A percentile compares a stretch with the other conserved stretches of the same genome.
These are phyloP conservation scores for Panulirus ornatus DNA, from an alignment of 1,140 invertebrate genomes.

Conservation along the genomic window DNA sequence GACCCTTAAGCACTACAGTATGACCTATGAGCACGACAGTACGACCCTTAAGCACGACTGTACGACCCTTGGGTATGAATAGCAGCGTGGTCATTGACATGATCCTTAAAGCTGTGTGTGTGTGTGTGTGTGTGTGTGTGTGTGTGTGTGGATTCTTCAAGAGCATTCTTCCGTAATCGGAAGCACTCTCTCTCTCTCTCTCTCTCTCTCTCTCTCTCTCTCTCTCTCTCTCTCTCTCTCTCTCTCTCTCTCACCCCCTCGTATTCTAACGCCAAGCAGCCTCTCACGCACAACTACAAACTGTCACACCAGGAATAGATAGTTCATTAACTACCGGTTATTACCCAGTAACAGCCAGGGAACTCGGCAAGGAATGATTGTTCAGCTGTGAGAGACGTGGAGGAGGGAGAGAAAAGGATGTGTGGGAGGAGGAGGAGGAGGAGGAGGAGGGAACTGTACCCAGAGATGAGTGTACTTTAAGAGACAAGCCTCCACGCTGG, in stretches of 20 bases:
- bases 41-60: too few relatives aligned
- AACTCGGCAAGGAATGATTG: slow-evolving; percentile 1
- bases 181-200: slow-evolving; percentile 20
- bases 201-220: slow-evolving; percentile 13
- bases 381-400: slow-evolving; percentile 22
- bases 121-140: too few relatives aligned
- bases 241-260: slow-evolving; percentile 1
- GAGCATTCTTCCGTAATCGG: too few relatives aligned
- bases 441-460: slow-evolving; percentile 38
- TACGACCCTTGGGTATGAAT: too few relatives aligned
- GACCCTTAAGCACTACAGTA: too few relatives aligned
- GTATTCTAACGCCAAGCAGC: not conserved
- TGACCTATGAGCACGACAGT: too few relatives aligned
- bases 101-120: too few relatives aligned
- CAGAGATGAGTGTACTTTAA: slow-evolving; percentile 21
- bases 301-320: slow-evolving; percentile 9
- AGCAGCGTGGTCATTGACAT: too few relatives aligned
- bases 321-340: slow-evolving; percentile 38
- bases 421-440: too few relatives aligned
- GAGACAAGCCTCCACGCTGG: not conserved
- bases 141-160: too few relatives aligned
- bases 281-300: not conserved
- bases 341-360: slow-evolving; percentile 22
- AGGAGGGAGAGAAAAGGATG: too few relatives aligned
- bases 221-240: slow-evolving; percentile 53